Conservation (phyloP, 2,888 invertebrate species). For the Hyppa rectilinea region DNA sequence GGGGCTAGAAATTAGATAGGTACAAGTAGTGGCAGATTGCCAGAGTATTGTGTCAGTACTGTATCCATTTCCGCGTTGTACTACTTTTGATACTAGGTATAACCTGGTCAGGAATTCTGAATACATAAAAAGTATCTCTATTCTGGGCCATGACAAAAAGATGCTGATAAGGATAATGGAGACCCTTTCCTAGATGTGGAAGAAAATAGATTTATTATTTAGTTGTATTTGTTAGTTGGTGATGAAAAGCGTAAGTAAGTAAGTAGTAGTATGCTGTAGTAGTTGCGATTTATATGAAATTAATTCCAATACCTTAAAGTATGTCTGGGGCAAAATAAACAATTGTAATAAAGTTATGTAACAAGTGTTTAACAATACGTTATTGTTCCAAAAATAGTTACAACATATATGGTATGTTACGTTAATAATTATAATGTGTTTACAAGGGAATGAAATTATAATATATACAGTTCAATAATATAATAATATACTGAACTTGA, state of each 20-base stretch:
- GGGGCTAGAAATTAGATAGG: not conserved
- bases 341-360: constrained; percentile 51
- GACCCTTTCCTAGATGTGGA: not conserved
- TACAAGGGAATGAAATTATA: constrained; percentile 39
- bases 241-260: not conserved
- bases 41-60: constrained; percentile 22
- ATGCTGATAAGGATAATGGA: not conserved
- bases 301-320: constrained; percentile 10
- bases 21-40: constrained; percentile 12
- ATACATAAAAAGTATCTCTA: constrained; percentile 2
- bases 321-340: constrained; percentile 53
- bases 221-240: too few relatives aligned
- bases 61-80: constrained; percentile 28
- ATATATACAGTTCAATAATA: constrained; percentile 3
- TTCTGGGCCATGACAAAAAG: too few relatives aligned
- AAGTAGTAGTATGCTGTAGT: too few relatives aligned
- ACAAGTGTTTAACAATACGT: constrained; percentile 46
- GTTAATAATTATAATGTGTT: constrained; percentile 15
- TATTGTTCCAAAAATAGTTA: constrained; percentile 60
- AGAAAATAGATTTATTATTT: too few relatives aligned
- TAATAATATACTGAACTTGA: constrained; percentile 43
- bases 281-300: not conserved
- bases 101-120: not conserved
- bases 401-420: constrained; percentile 5
- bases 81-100: constrained; percentile 16